These are phyloP conservation scores for Hepsetus odoe DNA, from an alignment of 2,113 vertebrate species.

Conservation along the genomic window DNA sequence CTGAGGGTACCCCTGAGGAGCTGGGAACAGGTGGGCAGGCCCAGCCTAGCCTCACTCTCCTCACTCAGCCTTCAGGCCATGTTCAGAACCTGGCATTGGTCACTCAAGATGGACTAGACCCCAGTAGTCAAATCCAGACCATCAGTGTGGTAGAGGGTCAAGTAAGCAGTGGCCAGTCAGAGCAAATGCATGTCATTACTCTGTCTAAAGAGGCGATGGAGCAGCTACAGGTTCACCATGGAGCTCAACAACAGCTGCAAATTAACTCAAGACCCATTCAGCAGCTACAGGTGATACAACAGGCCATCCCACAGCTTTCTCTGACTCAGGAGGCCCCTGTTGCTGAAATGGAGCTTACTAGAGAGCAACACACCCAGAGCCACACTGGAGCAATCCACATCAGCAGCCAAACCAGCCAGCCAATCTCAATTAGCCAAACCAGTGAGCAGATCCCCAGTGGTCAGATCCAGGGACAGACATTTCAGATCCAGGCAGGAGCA, in stretches of 20 bases:
- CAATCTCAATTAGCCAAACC: slow-evolving; percentile 76
- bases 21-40: slow-evolving; percentile 65
- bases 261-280: slow-evolving; percentile 66
- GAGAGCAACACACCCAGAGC: slow-evolving; percentile 67
- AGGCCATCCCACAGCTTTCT: slow-evolving; percentile 61
- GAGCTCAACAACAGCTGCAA: slow-evolving; percentile 73
- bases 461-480: slow-evolving; percentile 76
- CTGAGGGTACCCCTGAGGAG: slow-evolving; percentile 65
- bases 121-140: slow-evolving; percentile 79
- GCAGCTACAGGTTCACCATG: slow-evolving; percentile 83
- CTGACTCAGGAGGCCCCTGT: slow-evolving; percentile 54
- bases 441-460: slow-evolving; percentile 72
- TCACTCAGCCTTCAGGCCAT: slow-evolving; percentile 79
- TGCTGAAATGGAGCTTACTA: slow-evolving; percentile 16
- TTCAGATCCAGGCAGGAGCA: slow-evolving; percentile 79
- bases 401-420: slow-evolving; percentile 68
- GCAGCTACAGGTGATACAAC: slow-evolving; percentile 70
- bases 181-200: slow-evolving; percentile 92
- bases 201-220: slow-evolving; percentile 90
- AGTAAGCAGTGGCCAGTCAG: slow-evolving; percentile 72
- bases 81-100: slow-evolving; percentile 84
- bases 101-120: slow-evolving; percentile 71
- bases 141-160: slow-evolving; percentile 80
- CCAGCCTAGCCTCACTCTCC: slow-evolving; percentile 79
- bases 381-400: slow-evolving; percentile 66